Evolutionary conservation across 2,888 invertebrate genomes (phyloP), one percentile per base, ranked within the genome.

Genomic region (Ichneumon xanthorius): DNA sequence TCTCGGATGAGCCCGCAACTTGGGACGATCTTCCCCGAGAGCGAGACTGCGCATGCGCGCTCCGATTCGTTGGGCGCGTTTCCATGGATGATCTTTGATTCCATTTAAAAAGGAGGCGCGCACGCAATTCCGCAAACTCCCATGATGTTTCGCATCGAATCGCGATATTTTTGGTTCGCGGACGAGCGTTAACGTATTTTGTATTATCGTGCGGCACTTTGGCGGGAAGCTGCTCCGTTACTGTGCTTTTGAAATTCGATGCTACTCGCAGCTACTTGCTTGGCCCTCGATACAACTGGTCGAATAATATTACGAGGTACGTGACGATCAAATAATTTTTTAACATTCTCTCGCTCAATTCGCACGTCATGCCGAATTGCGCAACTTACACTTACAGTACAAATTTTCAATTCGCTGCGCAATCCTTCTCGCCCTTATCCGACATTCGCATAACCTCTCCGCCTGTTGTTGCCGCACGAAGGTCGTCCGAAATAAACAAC

Each of bases 211-310:
- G 53, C 19, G 7, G 33, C 7, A 80, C 67, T 80, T 85, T 85
- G 85, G 85, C 85, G 85, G 82, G 85, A 85, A 85, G 65, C 26
- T 22, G 19, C 22, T 22, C 79, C 65, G 78, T 81, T 82, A 80
- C 68, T 77, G 33, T 6, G 53, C 77, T 80, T 85, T 82, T 82
- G 85, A 85, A 85, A 82, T 68, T 67, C 61, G 61, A 68, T 67
- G 45, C 76, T 70, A 68, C 53, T 63, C 16, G 58, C 16, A 72
- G 45, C 76, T 65, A 68, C 53, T 63, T 16, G 58, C 11, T 77
- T 67, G 58, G n/a, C 68, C 53, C 14, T 53, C 53, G 30, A 82
- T 19, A 37, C 2, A n/a, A 70, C 19, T 30, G 9, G 53, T 50
- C 58, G n/a, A 45, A 75, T 19, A 61, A 73, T 40, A 16, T 22